Conservation (phyloP, 1,140 invertebrate species). For the Aphelinus atriplicis region DNA sequence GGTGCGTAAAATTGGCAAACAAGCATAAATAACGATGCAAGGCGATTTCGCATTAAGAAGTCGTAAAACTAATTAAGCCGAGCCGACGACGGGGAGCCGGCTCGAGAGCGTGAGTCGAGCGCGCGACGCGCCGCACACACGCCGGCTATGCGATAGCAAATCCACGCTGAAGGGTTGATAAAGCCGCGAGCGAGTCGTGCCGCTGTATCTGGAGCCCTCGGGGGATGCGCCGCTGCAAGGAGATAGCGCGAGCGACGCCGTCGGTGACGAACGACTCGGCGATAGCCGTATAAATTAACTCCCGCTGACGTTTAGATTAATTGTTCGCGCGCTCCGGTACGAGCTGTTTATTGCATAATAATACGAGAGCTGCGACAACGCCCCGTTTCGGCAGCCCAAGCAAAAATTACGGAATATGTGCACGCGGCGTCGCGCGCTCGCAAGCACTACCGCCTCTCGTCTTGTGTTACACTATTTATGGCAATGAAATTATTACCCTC, state of each 20-base stretch:
- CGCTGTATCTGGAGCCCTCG: slow-evolving; percentile 39
- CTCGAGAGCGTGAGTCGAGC: too few species aligned
- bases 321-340: slow-evolving; percentile 42
- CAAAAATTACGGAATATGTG: too few species aligned
- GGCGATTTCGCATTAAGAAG: slow-evolving; percentile 35
- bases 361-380: not conserved
- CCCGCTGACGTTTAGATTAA: slow-evolving; percentile 60
- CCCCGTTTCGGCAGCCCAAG: too few species aligned
- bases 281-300: slow-evolving; percentile 59
- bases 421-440: not conserved
- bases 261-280: slow-evolving; percentile 36
- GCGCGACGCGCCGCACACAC: too few species aligned
- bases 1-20: slow-evolving; percentile 33
- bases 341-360: slow-evolving; percentile 37
- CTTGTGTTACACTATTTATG: slow-evolving; percentile 12
- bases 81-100: too few species aligned
- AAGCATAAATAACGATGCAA: slow-evolving; percentile 31
- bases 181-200: slow-evolving; percentile 47
- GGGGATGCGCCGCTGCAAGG: slow-evolving; percentile 41
- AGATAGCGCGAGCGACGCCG: slow-evolving; percentile 52
- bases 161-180: slow-evolving; percentile 57
- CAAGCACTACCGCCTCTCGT: too few species aligned
- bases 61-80: slow-evolving; percentile 39
- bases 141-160: slow-evolving; percentile 47
- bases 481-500: slow-evolving; percentile 34